A percentile compares a stretch with the other conserved stretches of the same genome.
phyloP scores from a whole-genome alignment of 1,140 invertebrate genomes.

The Magallana gigas region DNA sequence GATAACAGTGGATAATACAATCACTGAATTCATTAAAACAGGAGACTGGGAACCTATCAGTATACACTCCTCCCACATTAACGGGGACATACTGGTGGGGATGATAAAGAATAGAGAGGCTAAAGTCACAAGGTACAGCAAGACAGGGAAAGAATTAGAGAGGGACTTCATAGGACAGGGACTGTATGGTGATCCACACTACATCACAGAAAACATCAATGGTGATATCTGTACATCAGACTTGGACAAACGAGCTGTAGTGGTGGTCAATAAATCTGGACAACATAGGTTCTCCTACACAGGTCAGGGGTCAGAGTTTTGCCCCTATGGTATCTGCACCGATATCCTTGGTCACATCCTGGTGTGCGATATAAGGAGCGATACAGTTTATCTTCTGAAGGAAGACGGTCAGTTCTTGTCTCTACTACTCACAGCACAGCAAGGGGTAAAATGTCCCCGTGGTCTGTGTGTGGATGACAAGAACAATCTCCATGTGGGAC shows the following conservation, averaged over 20 bases:
- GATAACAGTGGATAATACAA: neutral
- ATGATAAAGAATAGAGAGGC: neutral
- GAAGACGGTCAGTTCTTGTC: neutral
- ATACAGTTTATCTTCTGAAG: neutral
- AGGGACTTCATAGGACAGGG: neutral
- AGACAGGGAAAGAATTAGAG: neutral
- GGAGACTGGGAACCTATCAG: neutral
- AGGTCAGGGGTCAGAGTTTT: neutral
- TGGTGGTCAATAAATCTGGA: neutral
- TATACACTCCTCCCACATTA: constrained; percentile 3
- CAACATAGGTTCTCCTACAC: neutral
- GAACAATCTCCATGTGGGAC: neutral
- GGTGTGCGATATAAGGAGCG: neutral
- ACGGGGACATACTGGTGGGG: neutral
- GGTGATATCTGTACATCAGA: constrained; percentile 15
- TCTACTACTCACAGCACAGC: neutral
- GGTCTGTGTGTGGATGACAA: neutral
- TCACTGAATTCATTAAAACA: neutral
- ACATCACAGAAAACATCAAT: constrained; percentile 1
- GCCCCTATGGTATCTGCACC: neutral
- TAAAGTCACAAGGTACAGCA: neutral
- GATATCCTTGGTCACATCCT: neutral
- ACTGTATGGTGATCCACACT: neutral
- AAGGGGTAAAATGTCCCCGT: neutral
- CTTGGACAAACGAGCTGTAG: neutral